Conservation (phyloP, 1,140 invertebrate species). For the Zelostemma sp. region DNA sequence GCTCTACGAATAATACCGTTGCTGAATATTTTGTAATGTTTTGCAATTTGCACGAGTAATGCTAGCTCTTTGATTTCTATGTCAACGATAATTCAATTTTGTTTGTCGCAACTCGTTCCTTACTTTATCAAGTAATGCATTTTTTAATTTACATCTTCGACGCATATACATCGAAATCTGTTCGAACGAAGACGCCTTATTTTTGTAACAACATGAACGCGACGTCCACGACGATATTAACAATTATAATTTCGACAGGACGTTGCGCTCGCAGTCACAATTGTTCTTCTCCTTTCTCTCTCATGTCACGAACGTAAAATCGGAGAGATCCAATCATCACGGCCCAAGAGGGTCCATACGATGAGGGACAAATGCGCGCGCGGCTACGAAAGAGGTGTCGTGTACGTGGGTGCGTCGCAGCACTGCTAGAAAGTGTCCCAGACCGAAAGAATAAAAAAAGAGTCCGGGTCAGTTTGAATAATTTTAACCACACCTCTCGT, state of each 20-base stretch:
- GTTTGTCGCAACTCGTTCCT: no score
- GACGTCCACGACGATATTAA: constrained; percentile 27
- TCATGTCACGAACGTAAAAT: constrained; percentile 20
- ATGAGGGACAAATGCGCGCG: constrained; percentile 12
- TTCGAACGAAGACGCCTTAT: not conserved
- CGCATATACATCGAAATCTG: no score
- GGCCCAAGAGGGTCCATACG: constrained; percentile 13
- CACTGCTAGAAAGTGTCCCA: constrained; percentile 67
- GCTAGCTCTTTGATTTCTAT: no score
- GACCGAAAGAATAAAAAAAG: constrained; percentile 60
- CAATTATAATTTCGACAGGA: constrained; percentile 40
- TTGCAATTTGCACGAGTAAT: no score
- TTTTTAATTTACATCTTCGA: no score
- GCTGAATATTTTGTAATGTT: no score
- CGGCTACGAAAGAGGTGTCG: constrained; percentile 30
- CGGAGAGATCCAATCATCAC: constrained; percentile 29
- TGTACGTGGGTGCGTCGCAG: constrained; percentile 64
- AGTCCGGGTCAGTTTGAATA: constrained; percentile 71
- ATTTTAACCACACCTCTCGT: constrained; percentile 72
- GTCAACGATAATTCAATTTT: no score
- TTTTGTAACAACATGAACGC: constrained; percentile 17
- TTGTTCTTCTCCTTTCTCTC: constrained; percentile 16
- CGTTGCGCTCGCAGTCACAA: constrained; percentile 28
- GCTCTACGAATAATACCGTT: no score
- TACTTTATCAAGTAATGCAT: no score